Percentiles rank a stretch among this genome's conserved stretches.
phyloP scores from a whole-genome alignment of 2,888 invertebrate genomes.

The Matsumyia berberina region DNA sequence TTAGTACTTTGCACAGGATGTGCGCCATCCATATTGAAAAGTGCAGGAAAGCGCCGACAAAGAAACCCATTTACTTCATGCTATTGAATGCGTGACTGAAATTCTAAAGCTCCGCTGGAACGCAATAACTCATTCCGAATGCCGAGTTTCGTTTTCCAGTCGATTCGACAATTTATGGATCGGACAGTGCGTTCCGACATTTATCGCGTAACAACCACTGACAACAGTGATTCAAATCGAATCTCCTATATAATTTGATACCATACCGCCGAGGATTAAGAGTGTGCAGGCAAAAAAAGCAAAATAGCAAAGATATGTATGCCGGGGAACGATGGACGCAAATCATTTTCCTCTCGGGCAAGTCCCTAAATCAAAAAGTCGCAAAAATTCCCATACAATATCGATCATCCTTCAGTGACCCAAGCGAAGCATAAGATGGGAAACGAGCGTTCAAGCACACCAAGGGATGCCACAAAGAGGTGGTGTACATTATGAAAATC shows the following conservation, averaged over 20 bases:
- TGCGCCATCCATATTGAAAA: constrained; percentile 5
- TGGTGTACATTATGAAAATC: constrained; percentile 51
- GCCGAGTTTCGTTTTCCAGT: constrained; percentile 6
- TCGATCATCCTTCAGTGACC: constrained; percentile 66
- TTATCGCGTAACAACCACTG: constrained; percentile 35
- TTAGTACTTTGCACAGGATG: constrained; percentile 11
- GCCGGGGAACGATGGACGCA: constrained; percentile 30
- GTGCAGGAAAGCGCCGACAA: neutral
- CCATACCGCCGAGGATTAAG: neutral
- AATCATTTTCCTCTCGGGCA: constrained; percentile 67
- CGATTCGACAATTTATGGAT: constrained; percentile 48
- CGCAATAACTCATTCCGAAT: constrained; percentile 35
- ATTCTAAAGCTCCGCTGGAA: constrained; percentile 13
- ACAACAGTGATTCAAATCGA: constrained; percentile 37
- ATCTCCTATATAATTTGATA: constrained; percentile 27
- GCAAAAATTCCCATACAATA: constrained; percentile 56
- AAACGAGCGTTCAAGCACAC: constrained; percentile 5
- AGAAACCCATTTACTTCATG: constrained; percentile 10
- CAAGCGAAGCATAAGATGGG: constrained; percentile 41
- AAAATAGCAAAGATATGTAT: neutral
- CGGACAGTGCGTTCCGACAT: constrained; percentile 40
- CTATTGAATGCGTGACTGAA: constrained; percentile 57
- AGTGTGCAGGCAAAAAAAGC: constrained; percentile 42
- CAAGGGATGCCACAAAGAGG: constrained; percentile 10
- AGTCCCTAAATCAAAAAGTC: constrained; percentile 72